These are phyloP conservation scores for Mesorhabditis spiculigera DNA, from an alignment of 2,888 invertebrate genomes.

Conservation along the genomic window DNA sequence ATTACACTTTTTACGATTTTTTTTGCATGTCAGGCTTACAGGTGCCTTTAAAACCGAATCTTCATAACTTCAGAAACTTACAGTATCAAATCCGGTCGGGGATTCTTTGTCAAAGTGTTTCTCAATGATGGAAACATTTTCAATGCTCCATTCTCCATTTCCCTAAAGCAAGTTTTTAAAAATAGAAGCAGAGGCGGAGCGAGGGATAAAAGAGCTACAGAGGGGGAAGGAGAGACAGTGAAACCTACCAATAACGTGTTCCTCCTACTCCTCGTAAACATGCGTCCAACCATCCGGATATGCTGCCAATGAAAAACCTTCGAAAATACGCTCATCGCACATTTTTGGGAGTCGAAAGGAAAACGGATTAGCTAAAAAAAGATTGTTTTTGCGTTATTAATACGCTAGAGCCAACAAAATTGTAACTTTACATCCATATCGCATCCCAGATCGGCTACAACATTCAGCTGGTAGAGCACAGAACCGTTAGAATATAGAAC, in stretches of 20 bases:
- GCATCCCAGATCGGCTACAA: background rate
- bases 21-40: too few species aligned
- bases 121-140: background rate
- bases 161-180: background rate
- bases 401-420: background rate
- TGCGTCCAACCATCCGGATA: background rate
- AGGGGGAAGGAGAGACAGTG: background rate
- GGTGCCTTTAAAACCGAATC: too few species aligned
- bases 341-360: background rate
- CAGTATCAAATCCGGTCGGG: background rate
- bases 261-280: background rate
- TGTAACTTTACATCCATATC: background rate
- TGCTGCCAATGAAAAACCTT: background rate
- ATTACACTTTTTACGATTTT: too few species aligned
- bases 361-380: background rate
- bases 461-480: background rate
- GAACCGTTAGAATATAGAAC: background rate
- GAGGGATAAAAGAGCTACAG: too few species aligned
- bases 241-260: background rate
- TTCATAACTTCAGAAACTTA: too few species aligned
- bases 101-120: background rate
- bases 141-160: background rate
- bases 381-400: background rate
- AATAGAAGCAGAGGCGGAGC: background rate
- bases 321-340: background rate